Evolutionary conservation across 2,888 invertebrate species (phyloP).

Genomic region (Omphaloscelis lunosa): DNA sequence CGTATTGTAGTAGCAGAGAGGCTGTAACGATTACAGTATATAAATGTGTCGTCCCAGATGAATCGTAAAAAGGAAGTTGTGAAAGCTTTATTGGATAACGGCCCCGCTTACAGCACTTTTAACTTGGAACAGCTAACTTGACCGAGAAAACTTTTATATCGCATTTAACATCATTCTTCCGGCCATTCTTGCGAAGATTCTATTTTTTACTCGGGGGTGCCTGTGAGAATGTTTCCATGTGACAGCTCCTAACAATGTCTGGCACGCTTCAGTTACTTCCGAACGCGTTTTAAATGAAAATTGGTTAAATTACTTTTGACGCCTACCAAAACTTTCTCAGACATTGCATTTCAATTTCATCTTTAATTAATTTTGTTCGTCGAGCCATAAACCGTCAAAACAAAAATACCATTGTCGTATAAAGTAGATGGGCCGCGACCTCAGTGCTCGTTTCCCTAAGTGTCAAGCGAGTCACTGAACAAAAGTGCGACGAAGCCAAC

Average conservation of each 20-base stretch:
- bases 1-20: conserved; percentile 58
- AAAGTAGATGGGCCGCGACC: conserved; percentile 68
- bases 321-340: conserved; percentile 15
- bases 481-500: conserved; percentile 77
- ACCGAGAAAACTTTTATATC: conserved; percentile 73
- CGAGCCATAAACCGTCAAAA: conserved; percentile 42
- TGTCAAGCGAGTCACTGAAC: conserved; percentile 74
- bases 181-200: conserved; percentile 65
- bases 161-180: conserved; percentile 63
- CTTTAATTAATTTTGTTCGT: conserved; percentile 51
- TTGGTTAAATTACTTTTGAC: conserved; percentile 33
- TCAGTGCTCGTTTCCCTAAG: conserved; percentile 66
- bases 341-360: conserved; percentile 37
- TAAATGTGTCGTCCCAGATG: conserved; percentile 72
- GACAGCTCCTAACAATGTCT: conserved; percentile 42
- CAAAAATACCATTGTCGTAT: conserved; percentile 63
- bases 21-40: conserved; percentile 70
- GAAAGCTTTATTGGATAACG: conserved; percentile 82
- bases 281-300: conserved; percentile 25
- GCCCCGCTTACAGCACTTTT: conserved; percentile 78
- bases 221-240: conserved; percentile 41
- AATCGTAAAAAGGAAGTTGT: conserved; percentile 78
- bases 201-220: conserved; percentile 50
- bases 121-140: conserved; percentile 74
- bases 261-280: conserved; percentile 10